Evolutionary conservation across 2,888 invertebrate species (phyloP), one percentile per base, ranked within the genome.

Genomic region (Calephelis perditalis): DNA sequence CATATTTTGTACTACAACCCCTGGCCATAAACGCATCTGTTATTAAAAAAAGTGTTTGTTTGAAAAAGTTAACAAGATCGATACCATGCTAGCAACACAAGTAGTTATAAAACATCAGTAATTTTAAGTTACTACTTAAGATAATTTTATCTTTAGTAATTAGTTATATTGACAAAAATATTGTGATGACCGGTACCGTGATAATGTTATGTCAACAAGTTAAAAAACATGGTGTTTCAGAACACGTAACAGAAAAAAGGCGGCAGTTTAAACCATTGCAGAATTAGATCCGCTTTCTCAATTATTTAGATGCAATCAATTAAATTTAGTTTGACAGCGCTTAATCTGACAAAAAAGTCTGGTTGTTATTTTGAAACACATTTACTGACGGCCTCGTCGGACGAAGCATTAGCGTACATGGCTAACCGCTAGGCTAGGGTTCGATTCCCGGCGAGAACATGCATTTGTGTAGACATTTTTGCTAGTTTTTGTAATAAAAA

Each of bases 291-390:
- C 52, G 52, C 52, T 52, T 52, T 52, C 52, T 36, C 36, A 52
- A 52, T 52, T 52, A 52, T 52, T 52, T 52, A 52, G 52, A 35
- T 52, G 52, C 36, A 52, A 52, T 52, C 52, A 52, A 52, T 52
- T 52, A 52, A 35, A 26, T 52, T 52, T 10, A 52, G 11, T 7
- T 36, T 11, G 6, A 26, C 26, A 26, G 36, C 52, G 10, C 35
- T 52, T 35, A 10, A 36, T 40, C 40, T 40, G 40, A 4, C 40
- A 40, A 40, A 40, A 8, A 40, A 40, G 8, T 40, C 6, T 40
- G 40, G 1, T 40, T 40, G 3, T 26, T 26, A 26, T 26, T 26
- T 26, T 26, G 26, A 26, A 26, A 26, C 3, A 26, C 26, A 26
- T 26, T 26, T 3, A 26, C 26, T 26, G 26, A 26, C 26, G 26